Evolutionary conservation across 2,888 invertebrate species (phyloP).

Genomic region (Philaethria dido): DNA sequence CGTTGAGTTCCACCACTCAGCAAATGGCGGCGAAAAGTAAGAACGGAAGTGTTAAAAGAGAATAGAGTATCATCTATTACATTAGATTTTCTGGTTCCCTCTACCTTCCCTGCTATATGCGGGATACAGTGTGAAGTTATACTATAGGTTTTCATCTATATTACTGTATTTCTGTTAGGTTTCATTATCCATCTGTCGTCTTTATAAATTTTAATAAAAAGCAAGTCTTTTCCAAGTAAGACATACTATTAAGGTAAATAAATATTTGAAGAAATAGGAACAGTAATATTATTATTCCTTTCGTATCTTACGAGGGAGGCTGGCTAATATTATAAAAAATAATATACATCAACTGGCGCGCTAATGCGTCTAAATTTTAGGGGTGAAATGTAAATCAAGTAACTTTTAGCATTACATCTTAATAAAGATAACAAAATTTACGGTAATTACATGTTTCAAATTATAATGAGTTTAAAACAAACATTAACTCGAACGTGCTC

Average conservation of each 20-base stretch:
- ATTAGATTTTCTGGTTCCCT: no score
- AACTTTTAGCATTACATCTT: constrained; percentile 14
- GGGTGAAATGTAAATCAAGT: constrained; percentile 10
- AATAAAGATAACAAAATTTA: constrained; percentile 10
- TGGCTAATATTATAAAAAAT: neutral
- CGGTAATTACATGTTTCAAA: constrained; percentile 12
- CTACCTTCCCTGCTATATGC: no score
- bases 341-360: neutral
- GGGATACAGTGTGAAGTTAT: no score
- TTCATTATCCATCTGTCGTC: neutral
- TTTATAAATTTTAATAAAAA: neutral
- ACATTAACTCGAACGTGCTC: constrained; percentile 3
- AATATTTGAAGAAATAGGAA: neutral
- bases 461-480: constrained; percentile 17
- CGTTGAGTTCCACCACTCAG: no score
- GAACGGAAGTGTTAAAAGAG: no score
- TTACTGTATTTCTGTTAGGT: no score
- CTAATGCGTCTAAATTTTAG: constrained; percentile 7
- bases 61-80: no score
- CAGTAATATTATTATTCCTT: neutral
- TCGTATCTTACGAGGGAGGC: neutral
- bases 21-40: no score
- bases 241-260: neutral
- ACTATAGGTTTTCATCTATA: no score
- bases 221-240: neutral